These are phyloP conservation scores for Crocallis elinguaria DNA, from an alignment of 2,888 invertebrate species.

Conservation along the genomic window DNA sequence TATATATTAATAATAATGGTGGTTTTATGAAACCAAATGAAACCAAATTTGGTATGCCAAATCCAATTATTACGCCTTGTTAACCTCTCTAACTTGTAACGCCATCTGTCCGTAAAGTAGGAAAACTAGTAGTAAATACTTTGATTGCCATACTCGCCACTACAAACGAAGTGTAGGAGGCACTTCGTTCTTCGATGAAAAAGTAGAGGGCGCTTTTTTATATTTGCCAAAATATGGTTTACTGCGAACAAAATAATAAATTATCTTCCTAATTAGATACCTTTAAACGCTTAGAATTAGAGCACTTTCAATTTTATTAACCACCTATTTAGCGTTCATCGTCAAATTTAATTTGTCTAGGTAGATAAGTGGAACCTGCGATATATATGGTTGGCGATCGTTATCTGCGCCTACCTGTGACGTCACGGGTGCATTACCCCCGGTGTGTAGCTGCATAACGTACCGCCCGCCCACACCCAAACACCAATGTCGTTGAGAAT, in stretches of 20 bases:
- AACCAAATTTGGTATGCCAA: no score
- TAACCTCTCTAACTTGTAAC: conserved; percentile 8
- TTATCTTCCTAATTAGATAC: no score
- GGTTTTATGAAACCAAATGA: no score
- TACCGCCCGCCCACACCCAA: conserved; percentile 60
- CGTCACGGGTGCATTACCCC: conserved; percentile 72
- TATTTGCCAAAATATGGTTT: not conserved
- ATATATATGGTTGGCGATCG: conserved; percentile 1
- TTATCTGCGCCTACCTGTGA: conserved; percentile 45
- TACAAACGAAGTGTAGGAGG: not conserved
- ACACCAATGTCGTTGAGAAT: conserved; percentile 56
- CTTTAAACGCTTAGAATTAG: no score
- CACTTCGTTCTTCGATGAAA: not conserved
- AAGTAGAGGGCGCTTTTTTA: conserved; percentile 1
- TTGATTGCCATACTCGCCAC: not conserved
- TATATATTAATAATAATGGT: no score
- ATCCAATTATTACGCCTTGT: no score
- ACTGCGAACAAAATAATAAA: not conserved
- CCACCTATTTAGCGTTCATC: not conserved
- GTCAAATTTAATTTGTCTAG: not conserved
- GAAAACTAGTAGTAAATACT: conserved; percentile 11
- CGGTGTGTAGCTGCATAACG: conserved; percentile 51
- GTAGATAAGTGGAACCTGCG: no score
- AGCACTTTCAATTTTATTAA: not conserved
- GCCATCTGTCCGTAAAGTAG: conserved; percentile 34